Conservation (phyloP, 1,140 invertebrate genomes). For the Ostrea denselamellosa region DNA sequence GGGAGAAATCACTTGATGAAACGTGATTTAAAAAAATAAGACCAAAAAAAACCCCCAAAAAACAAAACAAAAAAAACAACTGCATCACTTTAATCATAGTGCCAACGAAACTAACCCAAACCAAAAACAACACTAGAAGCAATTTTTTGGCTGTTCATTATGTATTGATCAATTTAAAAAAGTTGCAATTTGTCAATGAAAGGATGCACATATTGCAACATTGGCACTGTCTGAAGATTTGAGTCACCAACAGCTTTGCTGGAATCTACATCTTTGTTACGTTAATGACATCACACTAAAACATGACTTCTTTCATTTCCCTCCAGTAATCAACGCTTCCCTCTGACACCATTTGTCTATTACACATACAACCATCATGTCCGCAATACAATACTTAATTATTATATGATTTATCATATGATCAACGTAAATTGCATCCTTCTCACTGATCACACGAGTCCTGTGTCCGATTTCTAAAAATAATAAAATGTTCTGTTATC, state of each 20-base stretch:
- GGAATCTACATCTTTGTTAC: too few relatives aligned
- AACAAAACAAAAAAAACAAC: not conserved
- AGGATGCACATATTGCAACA: too few relatives aligned
- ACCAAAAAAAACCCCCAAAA: not conserved
- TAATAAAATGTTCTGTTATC: not conserved
- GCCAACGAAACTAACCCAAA: too few relatives aligned
- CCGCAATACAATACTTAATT: not conserved
- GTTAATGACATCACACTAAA: too few relatives aligned
- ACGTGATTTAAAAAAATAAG: not conserved
- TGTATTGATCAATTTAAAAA: too few relatives aligned
- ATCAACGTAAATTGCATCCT: not conserved
- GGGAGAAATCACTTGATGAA: constrained; percentile 11
- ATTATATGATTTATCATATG: not conserved
- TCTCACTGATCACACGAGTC: too few relatives aligned
- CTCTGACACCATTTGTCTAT: not conserved
- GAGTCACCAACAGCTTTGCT: too few relatives aligned
- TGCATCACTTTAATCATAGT: not conserved
- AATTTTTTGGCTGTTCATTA: too few relatives aligned
- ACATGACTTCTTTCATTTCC: not conserved
- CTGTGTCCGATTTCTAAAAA: constrained; percentile 3
- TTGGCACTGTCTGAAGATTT: too few relatives aligned
- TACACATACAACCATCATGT: not conserved
- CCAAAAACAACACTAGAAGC: too few relatives aligned
- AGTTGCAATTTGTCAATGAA: too few relatives aligned
- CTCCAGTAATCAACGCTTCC: not conserved